These are phyloP conservation scores for Drosophila pachea DNA, from an alignment of 1,140 invertebrate species.

Conservation along the genomic window DNA sequence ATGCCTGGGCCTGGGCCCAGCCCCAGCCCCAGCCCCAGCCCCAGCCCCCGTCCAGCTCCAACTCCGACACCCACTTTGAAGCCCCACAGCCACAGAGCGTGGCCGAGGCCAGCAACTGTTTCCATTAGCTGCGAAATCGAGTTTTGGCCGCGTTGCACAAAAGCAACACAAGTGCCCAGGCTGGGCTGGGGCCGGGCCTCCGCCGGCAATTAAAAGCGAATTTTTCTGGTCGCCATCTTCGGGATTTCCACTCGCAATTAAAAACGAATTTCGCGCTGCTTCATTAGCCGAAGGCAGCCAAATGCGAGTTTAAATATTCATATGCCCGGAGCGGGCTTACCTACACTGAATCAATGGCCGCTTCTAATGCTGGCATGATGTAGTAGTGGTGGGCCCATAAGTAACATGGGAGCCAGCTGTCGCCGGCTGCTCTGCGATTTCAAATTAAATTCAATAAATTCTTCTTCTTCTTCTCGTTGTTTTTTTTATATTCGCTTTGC, in stretches of 20 bases:
- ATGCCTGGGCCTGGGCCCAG: conserved; percentile 17
- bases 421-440: conserved; percentile 57
- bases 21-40: neutral
- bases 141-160: conserved; percentile 50
- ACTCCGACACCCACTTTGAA: neutral
- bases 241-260: conserved; percentile 69
- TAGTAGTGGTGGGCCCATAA: conserved; percentile 16
- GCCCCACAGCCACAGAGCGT: conserved; percentile 13
- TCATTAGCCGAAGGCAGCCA: conserved; percentile 56
- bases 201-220: conserved; percentile 70
- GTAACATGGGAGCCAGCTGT: conserved; percentile 53
- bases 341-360: conserved; percentile 3
- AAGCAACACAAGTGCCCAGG: conserved; percentile 67
- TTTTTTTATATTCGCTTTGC: conserved; percentile 10
- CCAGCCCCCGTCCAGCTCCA: neutral
- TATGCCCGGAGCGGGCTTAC: conserved; percentile 45
- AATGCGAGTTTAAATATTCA: conserved; percentile 70
- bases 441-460: conserved; percentile 78
- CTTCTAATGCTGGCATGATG: conserved; percentile 42
- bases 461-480: neutral
- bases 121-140: conserved; percentile 75
- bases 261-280: conserved; percentile 75
- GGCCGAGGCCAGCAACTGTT: conserved; percentile 45
- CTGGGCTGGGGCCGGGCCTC: conserved; percentile 10
- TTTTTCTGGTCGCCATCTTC: conserved; percentile 71